Evolutionary conservation across 2,113 vertebrate species (phyloP), one percentile per base, ranked within the genome.

Genomic region (Corythornis madagascariensis): DNA sequence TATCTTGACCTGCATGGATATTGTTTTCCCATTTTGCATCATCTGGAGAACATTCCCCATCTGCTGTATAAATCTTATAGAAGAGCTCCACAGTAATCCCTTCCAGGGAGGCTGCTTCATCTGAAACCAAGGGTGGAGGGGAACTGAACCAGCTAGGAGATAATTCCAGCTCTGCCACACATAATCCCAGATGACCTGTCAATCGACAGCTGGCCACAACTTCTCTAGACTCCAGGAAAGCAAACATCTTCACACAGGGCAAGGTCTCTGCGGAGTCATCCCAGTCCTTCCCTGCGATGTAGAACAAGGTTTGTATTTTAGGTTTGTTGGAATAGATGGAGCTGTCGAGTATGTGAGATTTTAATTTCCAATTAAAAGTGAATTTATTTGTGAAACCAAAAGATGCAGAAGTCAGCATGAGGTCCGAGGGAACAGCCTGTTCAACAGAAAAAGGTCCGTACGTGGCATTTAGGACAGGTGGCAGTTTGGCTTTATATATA

Each of bases 261-360:
- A 99, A 97, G 25, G 96, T 95, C 50, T 98, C 97, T 0, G 75
- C 83, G 0, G 97, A 91, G 56, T 98, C 98, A 6, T 98, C 98
- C 99, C 99, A 99, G 86, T 97, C 98, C 71, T 96, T 98, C n/a
- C 99, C 99, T 0, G 97, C 96, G 13, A 99, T 84, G 11, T 99
- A 99, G 95, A 99, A 99, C 65, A 99, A 81, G 9, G 98, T 98
- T 97, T 99, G 98, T 48, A 99, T 98, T 93, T 98, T 99, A 13
- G 99, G 98, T 24, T 98, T 97, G 72, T 98, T 97, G 71, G 98
- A 98, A 65, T 98, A 98, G 50, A 99, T 97, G 2, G 97, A 97
- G 78, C 98, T 97, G 31, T 98, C 98, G 2, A 99, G 98, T 45
- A 99, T 97, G 79, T 98, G 98, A 16, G 98, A 96, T 55, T 96